A percentile compares a stretch with the other conserved stretches of the same genome.
phyloP scores from a whole-genome alignment of 1,140 invertebrate genomes.

The Eupristina koningsbergeri region DNA sequence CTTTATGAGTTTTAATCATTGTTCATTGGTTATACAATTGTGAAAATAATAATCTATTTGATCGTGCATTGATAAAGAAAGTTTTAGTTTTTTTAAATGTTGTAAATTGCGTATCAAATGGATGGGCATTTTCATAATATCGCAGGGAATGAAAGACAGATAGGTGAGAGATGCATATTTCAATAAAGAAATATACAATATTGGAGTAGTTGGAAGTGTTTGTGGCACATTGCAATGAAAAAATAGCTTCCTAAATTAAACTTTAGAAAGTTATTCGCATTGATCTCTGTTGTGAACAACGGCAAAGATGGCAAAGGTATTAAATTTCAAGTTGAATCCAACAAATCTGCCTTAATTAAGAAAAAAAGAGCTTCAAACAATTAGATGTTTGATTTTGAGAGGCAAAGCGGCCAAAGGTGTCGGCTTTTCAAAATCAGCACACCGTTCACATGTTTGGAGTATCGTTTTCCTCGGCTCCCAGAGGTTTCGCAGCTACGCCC shows the following conservation, averaged over 20 bases:
- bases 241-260: no score
- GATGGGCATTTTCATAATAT: no score
- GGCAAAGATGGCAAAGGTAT: not conserved
- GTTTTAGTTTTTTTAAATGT: no score
- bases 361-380: not conserved
- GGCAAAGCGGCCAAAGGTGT: not conserved
- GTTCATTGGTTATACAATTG: not conserved
- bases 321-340: not conserved
- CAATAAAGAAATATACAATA: no score
- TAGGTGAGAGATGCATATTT: no score
- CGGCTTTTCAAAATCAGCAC: not conserved
- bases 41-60: not conserved
- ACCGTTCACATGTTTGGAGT: not conserved
- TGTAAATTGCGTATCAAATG: no score
- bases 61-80: not conserved
- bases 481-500: not conserved
- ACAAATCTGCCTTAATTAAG: not conserved
- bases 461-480: not conserved
- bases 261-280: no score
- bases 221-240: no score
- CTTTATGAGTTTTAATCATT: not conserved
- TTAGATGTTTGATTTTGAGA: not conserved
- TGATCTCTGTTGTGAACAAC: not conserved
- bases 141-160: no score
- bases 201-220: no score